phyloP scores from a whole-genome alignment of 1,140 invertebrate genomes.

The Drosophila pallidifrons region DNA sequence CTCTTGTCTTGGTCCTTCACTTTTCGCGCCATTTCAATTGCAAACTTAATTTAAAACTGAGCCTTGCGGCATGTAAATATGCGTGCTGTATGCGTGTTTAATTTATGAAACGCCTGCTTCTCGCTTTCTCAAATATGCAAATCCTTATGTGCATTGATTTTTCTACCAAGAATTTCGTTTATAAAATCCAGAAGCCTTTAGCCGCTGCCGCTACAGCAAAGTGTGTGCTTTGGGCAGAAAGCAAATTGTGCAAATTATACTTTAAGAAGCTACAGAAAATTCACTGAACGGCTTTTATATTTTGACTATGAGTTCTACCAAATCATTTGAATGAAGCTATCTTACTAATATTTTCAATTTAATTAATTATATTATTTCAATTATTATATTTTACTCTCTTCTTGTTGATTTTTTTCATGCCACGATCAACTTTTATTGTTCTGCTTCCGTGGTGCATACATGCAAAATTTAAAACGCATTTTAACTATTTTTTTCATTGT shows the following conservation, averaged over 20 bases:
- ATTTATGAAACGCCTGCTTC: constrained; percentile 52
- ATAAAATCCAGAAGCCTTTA: not conserved
- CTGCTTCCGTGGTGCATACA: too few species aligned
- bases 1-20: constrained; percentile 31
- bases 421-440: too few species aligned
- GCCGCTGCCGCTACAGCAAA: not conserved
- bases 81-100: constrained; percentile 48
- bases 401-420: too few species aligned
- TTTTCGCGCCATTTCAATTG: constrained; percentile 71
- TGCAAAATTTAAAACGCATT: too few species aligned
- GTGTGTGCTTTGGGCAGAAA: not conserved
- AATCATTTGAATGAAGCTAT: too few species aligned
- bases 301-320: too few species aligned
- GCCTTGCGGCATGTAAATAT: constrained; percentile 63
- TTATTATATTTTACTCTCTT: too few species aligned
- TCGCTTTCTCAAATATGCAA: constrained; percentile 45
- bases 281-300: not conserved
- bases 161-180: not conserved
- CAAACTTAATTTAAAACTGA: constrained; percentile 76
- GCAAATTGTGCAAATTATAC: not conserved
- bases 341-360: too few species aligned
- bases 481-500: too few species aligned
- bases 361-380: too few species aligned
- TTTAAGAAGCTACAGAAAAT: not conserved
- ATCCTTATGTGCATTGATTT: constrained; percentile 70